Conservation (phyloP, 1,140 invertebrate genomes). For the Diabrotica undecimpunctata region DNA sequence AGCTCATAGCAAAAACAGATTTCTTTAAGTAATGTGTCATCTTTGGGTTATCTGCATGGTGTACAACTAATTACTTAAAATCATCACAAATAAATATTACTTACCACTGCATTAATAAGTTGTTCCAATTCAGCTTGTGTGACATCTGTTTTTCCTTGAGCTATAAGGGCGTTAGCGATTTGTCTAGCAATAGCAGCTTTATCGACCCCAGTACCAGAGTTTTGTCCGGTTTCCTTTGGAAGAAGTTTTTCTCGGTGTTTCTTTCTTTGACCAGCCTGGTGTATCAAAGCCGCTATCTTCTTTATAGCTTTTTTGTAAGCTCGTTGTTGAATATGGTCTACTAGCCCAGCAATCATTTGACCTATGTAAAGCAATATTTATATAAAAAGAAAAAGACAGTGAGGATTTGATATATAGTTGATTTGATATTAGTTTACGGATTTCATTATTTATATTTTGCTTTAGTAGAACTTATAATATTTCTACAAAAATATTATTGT, state of each 20-base stretch:
- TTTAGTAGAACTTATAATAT: too few relatives aligned
- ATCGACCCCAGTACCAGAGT: conserved; percentile 68
- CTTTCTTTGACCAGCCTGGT: conserved; percentile 57
- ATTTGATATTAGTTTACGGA: too few relatives aligned
- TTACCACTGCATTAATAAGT: conserved; percentile 71
- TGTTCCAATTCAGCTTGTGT: conserved; percentile 71
- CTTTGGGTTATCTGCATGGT: too few relatives aligned
- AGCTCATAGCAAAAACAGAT: too few relatives aligned
- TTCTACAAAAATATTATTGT: too few relatives aligned
- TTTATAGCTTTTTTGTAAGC: conserved; percentile 61
- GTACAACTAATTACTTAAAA: too few relatives aligned
- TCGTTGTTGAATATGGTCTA: conserved; percentile 59
- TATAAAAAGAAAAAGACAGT: too few relatives aligned
- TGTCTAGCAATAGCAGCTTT: conserved; percentile 72
- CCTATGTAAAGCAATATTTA: conserved; percentile 35
- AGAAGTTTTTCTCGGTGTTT: conserved; percentile 38
- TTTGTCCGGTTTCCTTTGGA: conserved; percentile 51
- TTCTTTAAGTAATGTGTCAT: too few relatives aligned
- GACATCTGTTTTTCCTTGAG: conserved; percentile 74
- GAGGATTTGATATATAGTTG: too few relatives aligned
- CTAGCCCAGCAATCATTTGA: conserved; percentile 70
- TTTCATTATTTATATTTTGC: too few relatives aligned
- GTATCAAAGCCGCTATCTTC: conserved; percentile 64
- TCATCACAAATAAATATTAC: conserved; percentile 26
- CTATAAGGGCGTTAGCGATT: conserved; percentile 69